Evolutionary conservation across 1,140 invertebrate species (phyloP).

Genomic region (Chymomyza costata): DNA sequence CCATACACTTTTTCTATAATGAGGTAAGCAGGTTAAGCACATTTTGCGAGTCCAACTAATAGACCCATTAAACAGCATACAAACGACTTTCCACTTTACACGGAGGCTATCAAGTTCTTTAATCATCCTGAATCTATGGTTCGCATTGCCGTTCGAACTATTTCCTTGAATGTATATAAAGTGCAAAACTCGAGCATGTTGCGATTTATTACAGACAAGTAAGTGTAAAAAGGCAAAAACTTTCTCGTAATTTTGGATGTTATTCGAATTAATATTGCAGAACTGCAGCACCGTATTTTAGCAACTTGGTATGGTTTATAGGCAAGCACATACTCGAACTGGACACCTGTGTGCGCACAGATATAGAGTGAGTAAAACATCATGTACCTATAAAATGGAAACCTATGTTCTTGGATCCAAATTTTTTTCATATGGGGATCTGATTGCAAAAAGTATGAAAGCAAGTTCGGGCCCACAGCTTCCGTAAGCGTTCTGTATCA

Average conservation of each 20-base stretch:
- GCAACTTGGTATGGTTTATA: constrained; percentile 99
- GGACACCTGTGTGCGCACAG: constrained; percentile 95
- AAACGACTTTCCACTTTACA: constrained; percentile 99
- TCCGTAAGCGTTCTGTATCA: too few species aligned
- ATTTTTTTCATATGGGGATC: too few species aligned
- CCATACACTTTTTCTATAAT: constrained; percentile 99
- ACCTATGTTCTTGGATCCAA: fast-evolving
- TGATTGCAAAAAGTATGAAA: too few species aligned
- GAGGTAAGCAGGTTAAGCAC: constrained; percentile 78
- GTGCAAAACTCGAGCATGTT: constrained; percentile 97
- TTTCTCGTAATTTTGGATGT: background rate
- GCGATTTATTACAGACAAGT: constrained; percentile 93
- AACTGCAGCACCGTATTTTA: constrained; percentile 98
- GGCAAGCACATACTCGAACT: constrained; percentile 98
- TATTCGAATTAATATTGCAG: constrained; percentile 71
- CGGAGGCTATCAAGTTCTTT: constrained; percentile 99
- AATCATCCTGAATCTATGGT: constrained; percentile 99
- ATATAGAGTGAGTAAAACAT: constrained; percentile 87
- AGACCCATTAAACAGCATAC: constrained; percentile 84
- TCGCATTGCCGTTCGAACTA: constrained; percentile 96
- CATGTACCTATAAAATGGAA: background rate
- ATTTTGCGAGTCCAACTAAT: too few species aligned
- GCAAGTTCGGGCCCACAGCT: too few species aligned
- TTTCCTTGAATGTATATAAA: constrained; percentile 97
- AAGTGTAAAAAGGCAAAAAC: constrained; percentile 8